Evolutionary conservation across 1,140 invertebrate species (phyloP).

Genomic region (Zaprionus nigranus): DNA sequence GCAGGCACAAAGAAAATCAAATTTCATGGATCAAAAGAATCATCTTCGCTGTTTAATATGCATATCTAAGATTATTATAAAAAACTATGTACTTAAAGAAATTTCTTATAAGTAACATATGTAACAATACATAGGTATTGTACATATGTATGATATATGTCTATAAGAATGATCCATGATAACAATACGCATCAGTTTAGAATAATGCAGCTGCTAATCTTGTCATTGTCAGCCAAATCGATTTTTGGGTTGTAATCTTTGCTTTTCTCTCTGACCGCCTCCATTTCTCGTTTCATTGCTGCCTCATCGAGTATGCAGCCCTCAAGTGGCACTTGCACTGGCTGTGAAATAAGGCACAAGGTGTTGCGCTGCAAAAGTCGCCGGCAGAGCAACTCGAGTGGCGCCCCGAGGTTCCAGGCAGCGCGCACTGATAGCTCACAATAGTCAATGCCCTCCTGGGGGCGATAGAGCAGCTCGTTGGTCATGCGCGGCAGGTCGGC

Average conservation of each 20-base stretch:
- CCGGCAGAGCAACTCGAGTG: conserved; percentile 23
- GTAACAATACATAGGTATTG: too few relatives aligned
- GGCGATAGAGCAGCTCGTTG: background rate
- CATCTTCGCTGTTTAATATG: background rate
- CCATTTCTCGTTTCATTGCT: conserved; percentile 12
- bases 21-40: background rate
- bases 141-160: too few relatives aligned
- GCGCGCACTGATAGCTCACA: conserved; percentile 27
- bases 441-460: conserved; percentile 18
- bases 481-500: conserved; percentile 33
- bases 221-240: background rate
- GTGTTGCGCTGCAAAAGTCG: conserved; percentile 6
- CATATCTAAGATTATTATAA: background rate
- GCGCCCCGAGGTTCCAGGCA: conserved; percentile 34
- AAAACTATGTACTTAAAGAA: too few relatives aligned
- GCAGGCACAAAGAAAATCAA: background rate
- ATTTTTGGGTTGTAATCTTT: background rate
- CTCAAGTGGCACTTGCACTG: background rate
- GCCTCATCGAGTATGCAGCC: background rate
- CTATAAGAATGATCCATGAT: background rate
- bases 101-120: too few relatives aligned
- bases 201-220: background rate
- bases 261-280: conserved; percentile 5
- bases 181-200: background rate
- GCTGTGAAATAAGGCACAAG: conserved; percentile 19